Conservation (phyloP, 2,888 invertebrate genomes). For the Vanessa cardui region DNA sequence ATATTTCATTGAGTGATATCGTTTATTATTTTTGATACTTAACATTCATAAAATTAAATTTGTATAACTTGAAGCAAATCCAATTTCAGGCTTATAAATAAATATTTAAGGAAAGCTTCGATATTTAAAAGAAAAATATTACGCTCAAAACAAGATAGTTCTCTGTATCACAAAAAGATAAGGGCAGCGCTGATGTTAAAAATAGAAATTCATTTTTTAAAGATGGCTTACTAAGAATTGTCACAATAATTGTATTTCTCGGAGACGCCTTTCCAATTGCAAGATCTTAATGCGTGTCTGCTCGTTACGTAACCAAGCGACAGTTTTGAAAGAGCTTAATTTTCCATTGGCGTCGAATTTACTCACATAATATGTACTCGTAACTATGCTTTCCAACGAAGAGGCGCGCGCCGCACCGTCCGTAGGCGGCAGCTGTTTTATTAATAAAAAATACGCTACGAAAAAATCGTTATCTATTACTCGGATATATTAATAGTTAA, state of each 20-base stretch:
- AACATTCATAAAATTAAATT: no score
- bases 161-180: no score
- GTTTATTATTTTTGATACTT: no score
- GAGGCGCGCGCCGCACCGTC: no score
- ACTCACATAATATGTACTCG: slow-evolving; percentile 15
- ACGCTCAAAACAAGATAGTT: no score
- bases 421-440: slow-evolving; percentile 53
- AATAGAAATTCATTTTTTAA: slow-evolving; percentile 19
- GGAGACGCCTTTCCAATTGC: slow-evolving; percentile 8
- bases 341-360: slow-evolving; percentile 18
- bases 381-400: slow-evolving; percentile 8
- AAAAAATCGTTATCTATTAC: not conserved
- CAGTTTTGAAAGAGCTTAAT: slow-evolving; percentile 19
- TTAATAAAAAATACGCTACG: slow-evolving; percentile 1
- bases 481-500: not conserved
- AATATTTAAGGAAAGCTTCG: no score
- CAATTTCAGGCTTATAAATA: no score
- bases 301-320: slow-evolving; percentile 22
- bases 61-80: no score
- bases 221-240: slow-evolving; percentile 10
- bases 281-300: slow-evolving; percentile 23
- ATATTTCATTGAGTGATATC: no score
- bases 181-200: not conserved
- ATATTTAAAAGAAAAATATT: no score
- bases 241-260: slow-evolving; percentile 23